Conservation (phyloP, 1,140 invertebrate genomes). For the Ceratoteleas bidentatus region DNA sequence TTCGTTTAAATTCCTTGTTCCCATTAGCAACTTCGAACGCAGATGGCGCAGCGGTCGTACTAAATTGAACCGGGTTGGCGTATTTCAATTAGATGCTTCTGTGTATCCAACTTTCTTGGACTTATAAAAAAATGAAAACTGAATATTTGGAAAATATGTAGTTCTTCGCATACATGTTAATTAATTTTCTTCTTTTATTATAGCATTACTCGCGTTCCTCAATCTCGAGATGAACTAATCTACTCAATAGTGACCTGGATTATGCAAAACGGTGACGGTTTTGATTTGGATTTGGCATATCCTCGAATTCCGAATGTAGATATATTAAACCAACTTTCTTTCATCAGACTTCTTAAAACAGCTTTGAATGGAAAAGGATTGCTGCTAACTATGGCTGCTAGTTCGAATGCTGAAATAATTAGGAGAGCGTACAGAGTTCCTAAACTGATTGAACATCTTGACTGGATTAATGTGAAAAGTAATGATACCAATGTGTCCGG, state of each 20-base stretch:
- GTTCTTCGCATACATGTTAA: no score
- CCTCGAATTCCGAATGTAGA: conserved; percentile 1
- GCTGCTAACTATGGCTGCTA: conserved; percentile 10
- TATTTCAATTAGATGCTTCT: no score
- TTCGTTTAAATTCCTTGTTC: no score
- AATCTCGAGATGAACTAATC: neutral
- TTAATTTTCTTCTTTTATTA: neutral
- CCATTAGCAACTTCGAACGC: no score
- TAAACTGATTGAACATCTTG: conserved; percentile 11
- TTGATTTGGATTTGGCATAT: conserved; percentile 38
- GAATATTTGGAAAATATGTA: no score
- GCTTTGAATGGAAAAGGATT: conserved; percentile 8
- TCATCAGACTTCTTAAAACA: conserved; percentile 8
- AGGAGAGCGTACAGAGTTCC: conserved; percentile 12
- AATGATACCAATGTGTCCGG: neutral
- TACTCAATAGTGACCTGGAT: conserved; percentile 10
- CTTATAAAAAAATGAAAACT: no score
- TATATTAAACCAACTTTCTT: conserved; percentile 15
- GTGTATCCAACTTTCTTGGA: no score
- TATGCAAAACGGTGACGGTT: conserved; percentile 11
- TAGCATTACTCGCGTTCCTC: conserved; percentile 1
- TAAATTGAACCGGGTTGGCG: no score
- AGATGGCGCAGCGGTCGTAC: no score
- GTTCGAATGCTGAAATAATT: conserved; percentile 12
- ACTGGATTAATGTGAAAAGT: conserved; percentile 33